Percentiles rank a stretch among this genome's conserved stretches.
These are phyloP conservation scores for Drosophila suzukii DNA, from an alignment of 1,140 invertebrate species.

Conservation along the genomic window DNA sequence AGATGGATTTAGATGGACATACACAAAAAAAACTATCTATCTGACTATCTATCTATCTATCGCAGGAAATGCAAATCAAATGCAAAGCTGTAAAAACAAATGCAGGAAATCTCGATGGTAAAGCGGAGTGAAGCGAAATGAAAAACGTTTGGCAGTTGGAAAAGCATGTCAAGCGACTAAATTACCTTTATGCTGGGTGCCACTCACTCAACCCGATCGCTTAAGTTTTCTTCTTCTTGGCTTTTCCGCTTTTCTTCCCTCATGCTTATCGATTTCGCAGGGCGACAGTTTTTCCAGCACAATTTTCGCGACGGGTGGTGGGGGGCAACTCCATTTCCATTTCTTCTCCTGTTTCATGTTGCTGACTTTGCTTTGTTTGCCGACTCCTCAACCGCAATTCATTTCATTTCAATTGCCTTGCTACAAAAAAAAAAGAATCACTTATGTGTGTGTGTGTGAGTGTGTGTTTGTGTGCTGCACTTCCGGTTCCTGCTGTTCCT, in stretches of 20 bases:
- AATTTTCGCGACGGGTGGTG: constrained; percentile 14
- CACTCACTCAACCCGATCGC: constrained; percentile 13
- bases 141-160: constrained; percentile 70
- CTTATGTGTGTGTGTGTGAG: constrained; percentile 18
- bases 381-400: constrained; percentile 65
- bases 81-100: constrained; percentile 38
- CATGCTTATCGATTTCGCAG: constrained; percentile 36
- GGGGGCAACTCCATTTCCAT: background rate
- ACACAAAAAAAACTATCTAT: background rate
- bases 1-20: constrained; percentile 17
- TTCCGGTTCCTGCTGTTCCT: constrained; percentile 50
- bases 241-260: background rate
- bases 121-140: constrained; percentile 15
- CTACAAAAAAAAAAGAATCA: constrained; percentile 17
- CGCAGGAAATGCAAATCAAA: constrained; percentile 43
- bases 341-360: constrained; percentile 27
- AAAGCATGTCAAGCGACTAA: constrained; percentile 80
- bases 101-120: constrained; percentile 22
- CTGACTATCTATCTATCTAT: background rate
- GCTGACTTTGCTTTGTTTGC: constrained; percentile 61
- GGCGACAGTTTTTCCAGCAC: constrained; percentile 42
- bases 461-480: constrained; percentile 54
- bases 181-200: constrained; percentile 61
- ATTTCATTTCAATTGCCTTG: constrained; percentile 75
- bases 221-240: constrained; percentile 2